Evolutionary conservation across 2,113 vertebrate species (phyloP).

Genomic region (Oncorhynchus tshawytscha): DNA sequence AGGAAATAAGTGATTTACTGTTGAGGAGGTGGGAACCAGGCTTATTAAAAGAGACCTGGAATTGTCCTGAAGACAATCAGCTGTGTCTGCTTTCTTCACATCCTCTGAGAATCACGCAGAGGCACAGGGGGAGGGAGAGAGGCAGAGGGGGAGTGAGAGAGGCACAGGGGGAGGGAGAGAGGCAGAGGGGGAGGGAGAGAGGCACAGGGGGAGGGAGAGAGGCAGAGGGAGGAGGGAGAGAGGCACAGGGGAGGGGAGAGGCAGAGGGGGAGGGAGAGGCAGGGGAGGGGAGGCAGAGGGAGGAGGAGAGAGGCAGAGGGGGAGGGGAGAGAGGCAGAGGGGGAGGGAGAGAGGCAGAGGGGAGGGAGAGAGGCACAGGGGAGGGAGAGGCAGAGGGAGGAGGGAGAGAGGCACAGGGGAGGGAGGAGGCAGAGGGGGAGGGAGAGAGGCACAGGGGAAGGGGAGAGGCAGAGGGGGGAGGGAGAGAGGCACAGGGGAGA

Average conservation of each 20-base stretch:
- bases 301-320: slow-evolving; percentile 41
- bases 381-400: slow-evolving; percentile 38
- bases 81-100: slow-evolving; percentile 29
- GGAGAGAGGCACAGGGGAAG: too few species aligned
- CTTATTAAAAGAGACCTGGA: slow-evolving; percentile 58
- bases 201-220: too few species aligned
- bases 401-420: slow-evolving; percentile 46
- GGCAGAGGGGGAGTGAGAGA: slow-evolving; percentile 48
- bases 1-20: slow-evolving; percentile 27
- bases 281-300: too few species aligned
- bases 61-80: slow-evolving; percentile 56
- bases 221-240: slow-evolving; percentile 43
- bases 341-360: slow-evolving; percentile 48
- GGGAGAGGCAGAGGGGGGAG: too few species aligned
- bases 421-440: slow-evolving; percentile 37
- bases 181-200: too few species aligned
- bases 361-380: slow-evolving; percentile 44
- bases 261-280: too few species aligned
- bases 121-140: slow-evolving; percentile 40
- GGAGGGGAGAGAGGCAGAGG: too few species aligned
- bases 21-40: slow-evolving; percentile 35
- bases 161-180: too few species aligned
- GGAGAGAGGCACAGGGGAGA: too few species aligned
- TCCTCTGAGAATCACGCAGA: background rate
- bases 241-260: slow-evolving; percentile 43